Conservation (phyloP, 1,140 invertebrate species). For the Euwallacea similis region DNA sequence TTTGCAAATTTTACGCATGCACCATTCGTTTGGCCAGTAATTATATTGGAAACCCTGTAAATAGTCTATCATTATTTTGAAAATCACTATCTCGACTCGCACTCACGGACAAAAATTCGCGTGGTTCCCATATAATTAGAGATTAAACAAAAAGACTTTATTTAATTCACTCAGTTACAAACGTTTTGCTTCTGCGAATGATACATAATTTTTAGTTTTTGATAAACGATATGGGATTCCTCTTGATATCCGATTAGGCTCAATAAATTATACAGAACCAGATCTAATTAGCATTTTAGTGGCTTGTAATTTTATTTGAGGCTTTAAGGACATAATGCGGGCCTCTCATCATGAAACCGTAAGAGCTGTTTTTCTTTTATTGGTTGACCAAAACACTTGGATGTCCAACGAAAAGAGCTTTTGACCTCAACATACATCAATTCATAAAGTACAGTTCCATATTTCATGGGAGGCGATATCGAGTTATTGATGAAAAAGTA, state of each 20-base stretch:
- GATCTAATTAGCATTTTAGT: too few relatives aligned
- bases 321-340: too few relatives aligned
- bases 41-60: conserved; percentile 46
- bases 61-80: conserved; percentile 47
- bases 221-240: conserved; percentile 17
- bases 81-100: conserved; percentile 46
- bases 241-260: conserved; percentile 10
- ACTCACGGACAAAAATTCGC: conserved; percentile 42
- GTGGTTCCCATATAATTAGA: conserved; percentile 45
- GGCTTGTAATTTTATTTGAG: too few relatives aligned
- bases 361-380: too few relatives aligned
- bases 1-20: conserved; percentile 49
- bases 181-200: conserved; percentile 38
- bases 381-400: too few relatives aligned
- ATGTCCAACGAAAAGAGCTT: background rate
- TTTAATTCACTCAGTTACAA: conserved; percentile 44
- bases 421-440: conserved; percentile 41
- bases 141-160: conserved; percentile 41
- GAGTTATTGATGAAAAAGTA: conserved; percentile 47
- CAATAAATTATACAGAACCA: conserved; percentile 21
- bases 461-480: conserved; percentile 47
- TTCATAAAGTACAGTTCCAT: conserved; percentile 45
- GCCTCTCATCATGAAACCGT: too few relatives aligned
- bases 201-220: conserved; percentile 42
- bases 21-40: conserved; percentile 41